Percentiles rank a stretch among this genome's conserved stretches.
Evolutionary conservation across 2,888 invertebrate genomes (phyloP).

Genomic region (Ennomos fuscantarius): DNA sequence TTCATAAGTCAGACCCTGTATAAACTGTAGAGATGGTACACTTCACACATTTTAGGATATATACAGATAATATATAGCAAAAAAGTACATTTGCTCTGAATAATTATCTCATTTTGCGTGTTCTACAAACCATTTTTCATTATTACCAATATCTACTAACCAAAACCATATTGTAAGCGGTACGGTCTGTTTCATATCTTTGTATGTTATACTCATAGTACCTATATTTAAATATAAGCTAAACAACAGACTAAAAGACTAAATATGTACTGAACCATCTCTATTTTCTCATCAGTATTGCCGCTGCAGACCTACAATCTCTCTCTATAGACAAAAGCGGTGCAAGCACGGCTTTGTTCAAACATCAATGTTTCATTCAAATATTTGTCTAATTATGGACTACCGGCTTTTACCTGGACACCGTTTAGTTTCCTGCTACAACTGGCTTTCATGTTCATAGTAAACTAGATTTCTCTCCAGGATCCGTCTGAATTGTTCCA

Average conservation of each 20-base stretch:
- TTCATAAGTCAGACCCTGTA: slow-evolving; percentile 58
- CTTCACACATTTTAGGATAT: neutral
- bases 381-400: slow-evolving; percentile 68
- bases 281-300: neutral
- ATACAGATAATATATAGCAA: neutral
- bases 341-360: slow-evolving; percentile 55
- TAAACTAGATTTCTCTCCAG: no score
- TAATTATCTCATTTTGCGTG: no score
- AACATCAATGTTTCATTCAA: slow-evolving; percentile 68
- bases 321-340: slow-evolving; percentile 58
- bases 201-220: no score
- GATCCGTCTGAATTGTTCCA: no score
- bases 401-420: slow-evolving; percentile 41
- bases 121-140: no score
- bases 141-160: no score
- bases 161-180: no score
- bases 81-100: no score
- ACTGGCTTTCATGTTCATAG: neutral
- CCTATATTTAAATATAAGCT: no score
- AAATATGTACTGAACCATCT: slow-evolving; percentile 15
- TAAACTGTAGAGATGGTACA: slow-evolving; percentile 21
- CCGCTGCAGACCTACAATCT: slow-evolving; percentile 35
- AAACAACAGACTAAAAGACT: neutral
- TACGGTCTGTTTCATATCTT: no score
- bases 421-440: slow-evolving; percentile 32